These are phyloP conservation scores for Neopelma chrysocephalum DNA, from an alignment of 2,797 vertebrate species.

Conservation along the genomic window DNA sequence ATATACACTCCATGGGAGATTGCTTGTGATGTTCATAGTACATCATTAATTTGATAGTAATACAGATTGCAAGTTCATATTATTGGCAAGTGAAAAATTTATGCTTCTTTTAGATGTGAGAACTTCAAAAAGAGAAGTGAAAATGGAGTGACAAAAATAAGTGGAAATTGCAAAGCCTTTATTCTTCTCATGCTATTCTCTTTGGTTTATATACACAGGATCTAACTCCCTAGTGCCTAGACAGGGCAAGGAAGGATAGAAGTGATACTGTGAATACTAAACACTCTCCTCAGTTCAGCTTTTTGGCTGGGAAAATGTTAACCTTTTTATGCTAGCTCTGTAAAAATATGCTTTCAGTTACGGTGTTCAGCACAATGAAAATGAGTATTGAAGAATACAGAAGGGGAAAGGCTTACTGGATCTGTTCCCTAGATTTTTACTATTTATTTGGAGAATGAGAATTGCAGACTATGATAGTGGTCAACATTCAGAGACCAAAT, in stretches of 20 bases:
- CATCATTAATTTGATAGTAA: not conserved
- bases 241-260: not conserved
- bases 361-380: not conserved
- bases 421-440: not conserved
- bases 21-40: not conserved
- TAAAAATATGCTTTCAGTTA: not conserved
- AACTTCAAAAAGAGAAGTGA: not conserved
- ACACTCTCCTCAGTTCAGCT: not conserved
- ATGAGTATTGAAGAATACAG: not conserved
- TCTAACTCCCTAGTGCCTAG: not conserved
- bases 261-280: constrained; percentile 36
- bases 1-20: not conserved
- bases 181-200: not conserved
- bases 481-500: not conserved
- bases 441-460: not conserved
- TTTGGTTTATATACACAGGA: not conserved
- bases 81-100: not conserved
- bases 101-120: not conserved
- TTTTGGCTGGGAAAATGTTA: not conserved
- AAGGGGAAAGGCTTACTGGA: not conserved
- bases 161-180: not conserved
- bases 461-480: not conserved
- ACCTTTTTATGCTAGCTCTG: not conserved
- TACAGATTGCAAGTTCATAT: not conserved
- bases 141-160: not conserved